Evolutionary conservation across 1,140 invertebrate genomes (phyloP), one percentile per base, ranked within the genome.

Genomic region (Aphelenchoides avenae): DNA sequence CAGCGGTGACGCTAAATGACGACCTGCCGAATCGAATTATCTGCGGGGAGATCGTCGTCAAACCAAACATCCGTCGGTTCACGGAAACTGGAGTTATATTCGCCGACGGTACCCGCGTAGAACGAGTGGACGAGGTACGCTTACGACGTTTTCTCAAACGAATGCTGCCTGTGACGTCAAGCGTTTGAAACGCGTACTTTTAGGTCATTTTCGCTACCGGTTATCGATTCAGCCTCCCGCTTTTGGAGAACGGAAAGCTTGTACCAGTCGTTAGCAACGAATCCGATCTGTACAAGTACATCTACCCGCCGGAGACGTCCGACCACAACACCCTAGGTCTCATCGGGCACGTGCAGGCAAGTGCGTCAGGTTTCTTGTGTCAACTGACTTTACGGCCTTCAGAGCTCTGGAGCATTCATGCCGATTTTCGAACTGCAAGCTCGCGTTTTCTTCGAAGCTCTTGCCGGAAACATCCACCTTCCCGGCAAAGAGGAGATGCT

Each of bases 281-380:
- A 49, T 47, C 65, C 5, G 71, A 79, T 3, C 66, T 83, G 0
- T 82, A 73, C 62, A 80, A 78, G 53, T 75, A 74, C 50, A 70
- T 80, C 44, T 81, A 78, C 37, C 78, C 77, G 26, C 76, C 80
- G 39, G 43, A 78, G 29, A 55, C 69, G 24, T 41, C 50, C 24
- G 64, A 68, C 37, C 47, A 68, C 13, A 67, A 70, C 39, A 70
- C 63, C 22, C 15, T 68, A 1, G 67, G 41, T 5, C 55, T 83
- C 5, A 79, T 83, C 46, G 82, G 82, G 1, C 72, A 78, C 22
- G 56, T 81, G 41, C 66, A 68, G 41, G 61, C 48, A 36, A 15
- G 43, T 34, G 48, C 31, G 11, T 51, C 20, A 11, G 20, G 13
- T n/a, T n/a, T n/a, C n/a, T n/a, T n/a, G n/a, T n/a, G n/a, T n/a